Evolutionary conservation across 1,140 invertebrate species (phyloP).

Genomic region (Aphidius gifuensis): DNA sequence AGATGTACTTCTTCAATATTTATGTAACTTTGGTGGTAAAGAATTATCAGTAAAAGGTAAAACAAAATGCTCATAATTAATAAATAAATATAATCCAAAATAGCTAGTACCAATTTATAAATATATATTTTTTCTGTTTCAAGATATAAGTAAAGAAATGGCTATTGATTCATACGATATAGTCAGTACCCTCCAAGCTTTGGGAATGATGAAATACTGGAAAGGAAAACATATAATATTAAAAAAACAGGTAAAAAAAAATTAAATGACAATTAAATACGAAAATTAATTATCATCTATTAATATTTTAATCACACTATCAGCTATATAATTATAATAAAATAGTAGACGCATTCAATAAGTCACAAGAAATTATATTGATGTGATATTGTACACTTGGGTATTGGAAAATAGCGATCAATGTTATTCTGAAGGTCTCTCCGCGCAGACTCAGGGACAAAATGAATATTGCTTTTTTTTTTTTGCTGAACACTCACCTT

Average conservation of each 20-base stretch:
- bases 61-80: neutral
- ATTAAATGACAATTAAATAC: conserved; percentile 2
- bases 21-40: conserved; percentile 83
- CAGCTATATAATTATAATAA: no score
- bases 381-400: conserved; percentile 5
- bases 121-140: conserved; percentile 4
- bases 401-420: conserved; percentile 25
- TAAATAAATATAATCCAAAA: conserved; percentile 1
- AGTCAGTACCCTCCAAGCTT: conserved; percentile 93
- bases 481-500: neutral
- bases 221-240: conserved; percentile 97
- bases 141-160: conserved; percentile 85
- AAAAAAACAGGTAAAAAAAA: conserved; percentile 79
- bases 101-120: neutral
- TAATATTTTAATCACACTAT: neutral
- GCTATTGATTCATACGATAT: conserved; percentile 97
- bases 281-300: neutral
- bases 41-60: conserved; percentile 89
- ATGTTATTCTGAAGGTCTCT: conserved; percentile 3
- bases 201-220: conserved; percentile 99
- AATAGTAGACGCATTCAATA: neutral
- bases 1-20: conserved; percentile 81
- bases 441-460: conserved; percentile 13
- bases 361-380: conserved; percentile 12
- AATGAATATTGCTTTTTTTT: conserved; percentile 2